Percentiles rank a stretch among this genome's conserved stretches.
Conservation (phyloP, 2,888 invertebrate genomes). For the Drosophila quinaria region DNA sequence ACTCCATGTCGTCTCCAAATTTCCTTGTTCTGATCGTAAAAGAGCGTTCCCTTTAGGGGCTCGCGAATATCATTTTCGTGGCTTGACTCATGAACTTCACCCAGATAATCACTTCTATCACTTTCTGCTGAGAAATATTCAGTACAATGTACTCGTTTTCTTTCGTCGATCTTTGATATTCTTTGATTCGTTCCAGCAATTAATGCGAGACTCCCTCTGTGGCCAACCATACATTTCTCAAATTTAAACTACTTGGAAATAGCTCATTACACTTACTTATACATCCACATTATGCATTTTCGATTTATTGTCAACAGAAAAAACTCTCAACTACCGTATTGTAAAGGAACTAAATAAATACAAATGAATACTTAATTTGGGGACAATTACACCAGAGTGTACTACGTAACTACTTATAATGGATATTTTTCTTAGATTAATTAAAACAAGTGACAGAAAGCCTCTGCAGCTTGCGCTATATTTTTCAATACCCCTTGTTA, state of each 20-base stretch:
- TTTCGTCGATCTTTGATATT: conserved; percentile 12
- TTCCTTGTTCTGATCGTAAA: neutral
- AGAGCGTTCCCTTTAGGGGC: neutral
- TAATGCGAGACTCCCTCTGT: conserved; percentile 48
- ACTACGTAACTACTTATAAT: conserved; percentile 4
- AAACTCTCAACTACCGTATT: neutral
- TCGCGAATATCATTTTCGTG: neutral
- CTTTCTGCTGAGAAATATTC: neutral
- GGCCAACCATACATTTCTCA: neutral
- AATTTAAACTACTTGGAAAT: neutral
- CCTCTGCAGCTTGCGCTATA: too few relatives aligned
- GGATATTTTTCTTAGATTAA: neutral
- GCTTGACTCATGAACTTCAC: neutral
- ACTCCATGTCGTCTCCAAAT: too few relatives aligned
- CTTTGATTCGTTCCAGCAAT: conserved; percentile 35
- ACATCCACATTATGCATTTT: conserved; percentile 39
- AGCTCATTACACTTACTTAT: conserved; percentile 23
- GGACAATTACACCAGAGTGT: neutral
- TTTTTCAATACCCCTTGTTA: too few relatives aligned
- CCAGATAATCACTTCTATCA: neutral
- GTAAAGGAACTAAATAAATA: neutral
- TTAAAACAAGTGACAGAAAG: too few relatives aligned
- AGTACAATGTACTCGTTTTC: neutral
- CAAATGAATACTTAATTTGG: neutral
- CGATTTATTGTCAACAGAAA: neutral